Percentiles rank a stretch among this genome's conserved stretches.
Evolutionary conservation across 2,797 vertebrate genomes (phyloP).

Genomic region (Phrynocephalus forsythii): DNA sequence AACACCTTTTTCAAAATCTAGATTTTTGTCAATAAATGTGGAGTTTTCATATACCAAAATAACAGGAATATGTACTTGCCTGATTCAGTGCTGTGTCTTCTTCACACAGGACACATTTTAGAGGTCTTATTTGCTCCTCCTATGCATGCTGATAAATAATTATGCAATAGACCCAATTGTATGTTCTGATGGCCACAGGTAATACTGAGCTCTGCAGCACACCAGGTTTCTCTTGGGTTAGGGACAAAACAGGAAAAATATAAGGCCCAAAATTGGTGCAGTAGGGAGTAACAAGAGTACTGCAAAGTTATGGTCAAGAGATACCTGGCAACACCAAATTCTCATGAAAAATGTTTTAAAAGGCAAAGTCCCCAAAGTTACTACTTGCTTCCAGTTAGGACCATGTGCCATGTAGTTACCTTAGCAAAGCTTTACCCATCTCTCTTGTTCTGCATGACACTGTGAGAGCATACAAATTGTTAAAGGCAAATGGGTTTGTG

Average conservation of each 20-base stretch:
- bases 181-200: not conserved
- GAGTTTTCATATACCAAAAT: too few species aligned
- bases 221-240: not conserved
- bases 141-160: not conserved
- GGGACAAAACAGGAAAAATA: not conserved
- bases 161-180: not conserved
- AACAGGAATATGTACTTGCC: too few species aligned
- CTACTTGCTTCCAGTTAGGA: not conserved
- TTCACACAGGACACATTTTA: not conserved
- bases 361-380: not conserved
- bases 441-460: not conserved
- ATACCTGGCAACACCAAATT: not conserved
- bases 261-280: not conserved
- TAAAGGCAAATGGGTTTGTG: too few species aligned
- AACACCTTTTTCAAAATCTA: too few species aligned
- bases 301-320: not conserved
- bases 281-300: not conserved
- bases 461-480: not conserved
- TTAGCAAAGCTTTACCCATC: not conserved
- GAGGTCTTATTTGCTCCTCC: not conserved
- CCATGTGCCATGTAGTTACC: not conserved
- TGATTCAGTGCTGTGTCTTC: not conserved
- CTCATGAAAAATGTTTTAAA: not conserved
- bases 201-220: not conserved
- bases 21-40: too few species aligned